These are phyloP conservation scores for Cerastis rubricosa DNA, from an alignment of 2,888 invertebrate genomes.

Conservation along the genomic window DNA sequence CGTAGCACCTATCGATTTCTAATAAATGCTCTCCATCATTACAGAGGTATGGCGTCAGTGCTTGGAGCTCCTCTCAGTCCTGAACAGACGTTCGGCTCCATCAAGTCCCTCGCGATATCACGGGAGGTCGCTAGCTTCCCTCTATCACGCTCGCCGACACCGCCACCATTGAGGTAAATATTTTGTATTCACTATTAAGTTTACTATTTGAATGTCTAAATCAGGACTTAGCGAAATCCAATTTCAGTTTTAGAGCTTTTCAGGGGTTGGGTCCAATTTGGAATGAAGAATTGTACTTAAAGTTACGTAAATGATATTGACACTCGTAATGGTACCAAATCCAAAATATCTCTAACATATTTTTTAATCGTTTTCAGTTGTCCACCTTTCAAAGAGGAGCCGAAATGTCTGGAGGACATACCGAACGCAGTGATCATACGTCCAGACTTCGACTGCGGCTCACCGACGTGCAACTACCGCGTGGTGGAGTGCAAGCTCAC, in stretches of 20 bases:
- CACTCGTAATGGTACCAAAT: neutral
- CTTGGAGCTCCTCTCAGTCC: constrained; percentile 93
- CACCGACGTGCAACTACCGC: constrained; percentile 86
- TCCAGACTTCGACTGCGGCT: constrained; percentile 86
- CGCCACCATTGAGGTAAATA: constrained; percentile 91
- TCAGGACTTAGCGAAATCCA: neutral
- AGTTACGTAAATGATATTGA: neutral
- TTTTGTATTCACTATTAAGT: neutral
- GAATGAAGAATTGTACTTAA: neutral
- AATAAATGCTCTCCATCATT: constrained; percentile 67
- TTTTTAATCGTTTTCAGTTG: constrained; percentile 76
- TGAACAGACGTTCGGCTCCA: constrained; percentile 94
- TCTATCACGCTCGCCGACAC: constrained; percentile 93
- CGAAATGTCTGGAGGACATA: constrained; percentile 81
- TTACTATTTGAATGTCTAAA: neutral
- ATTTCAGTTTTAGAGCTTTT: neutral
- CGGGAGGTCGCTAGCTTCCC: constrained; percentile 95
- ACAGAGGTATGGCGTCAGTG: constrained; percentile 93
- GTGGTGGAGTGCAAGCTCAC: constrained; percentile 88
- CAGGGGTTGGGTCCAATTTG: neutral
- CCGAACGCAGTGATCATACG: constrained; percentile 83
- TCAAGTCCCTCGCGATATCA: constrained; percentile 93
- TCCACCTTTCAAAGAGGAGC: constrained; percentile 86
- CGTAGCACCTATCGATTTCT: neutral
- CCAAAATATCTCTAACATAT: neutral